Percentiles rank a stretch among this genome's conserved stretches.
phyloP scores from a whole-genome alignment of 1,140 invertebrate genomes.

The Zaprionus tsacasi region DNA sequence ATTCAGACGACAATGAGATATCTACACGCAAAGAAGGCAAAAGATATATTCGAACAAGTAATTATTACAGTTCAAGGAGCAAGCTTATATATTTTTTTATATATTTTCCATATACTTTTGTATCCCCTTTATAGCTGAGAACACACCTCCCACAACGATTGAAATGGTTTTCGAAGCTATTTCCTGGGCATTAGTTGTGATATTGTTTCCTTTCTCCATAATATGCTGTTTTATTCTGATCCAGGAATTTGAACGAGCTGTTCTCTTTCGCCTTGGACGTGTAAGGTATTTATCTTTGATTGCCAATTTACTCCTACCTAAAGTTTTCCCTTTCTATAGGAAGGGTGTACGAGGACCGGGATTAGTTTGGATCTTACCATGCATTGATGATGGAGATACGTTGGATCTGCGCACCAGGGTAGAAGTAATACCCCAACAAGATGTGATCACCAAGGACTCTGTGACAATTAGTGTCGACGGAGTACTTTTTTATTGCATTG shows the following conservation, averaged over 20 bases:
- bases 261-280: slow-evolving; percentile 94
- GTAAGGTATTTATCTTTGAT: slow-evolving; percentile 85
- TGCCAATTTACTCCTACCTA: no score
- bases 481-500: slow-evolving; percentile 90
- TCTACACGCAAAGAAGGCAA: slow-evolving; percentile 10
- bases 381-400: slow-evolving; percentile 90
- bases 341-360: slow-evolving; percentile 71
- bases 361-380: slow-evolving; percentile 90
- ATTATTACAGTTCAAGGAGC: neutral
- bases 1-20: neutral
- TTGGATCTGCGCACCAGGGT: slow-evolving; percentile 90
- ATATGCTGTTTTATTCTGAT: slow-evolving; percentile 90
- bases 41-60: slow-evolving; percentile 27
- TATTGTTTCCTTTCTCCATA: slow-evolving; percentile 92
- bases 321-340: slow-evolving; percentile 8
- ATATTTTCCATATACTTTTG: neutral
- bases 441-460: slow-evolving; percentile 91
- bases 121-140: slow-evolving; percentile 38
- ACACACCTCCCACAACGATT: slow-evolving; percentile 1
- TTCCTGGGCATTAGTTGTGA: slow-evolving; percentile 89
- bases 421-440: slow-evolving; percentile 89
- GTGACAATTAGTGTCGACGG: slow-evolving; percentile 92
- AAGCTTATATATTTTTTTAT: no score
- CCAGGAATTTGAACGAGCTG: slow-evolving; percentile 91
- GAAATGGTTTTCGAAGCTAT: slow-evolving; percentile 91